Percentiles rank a stretch among this genome's conserved stretches.
Conservation (phyloP, 2,797 vertebrate genomes). For the Enteromius paludinosus region DNA sequence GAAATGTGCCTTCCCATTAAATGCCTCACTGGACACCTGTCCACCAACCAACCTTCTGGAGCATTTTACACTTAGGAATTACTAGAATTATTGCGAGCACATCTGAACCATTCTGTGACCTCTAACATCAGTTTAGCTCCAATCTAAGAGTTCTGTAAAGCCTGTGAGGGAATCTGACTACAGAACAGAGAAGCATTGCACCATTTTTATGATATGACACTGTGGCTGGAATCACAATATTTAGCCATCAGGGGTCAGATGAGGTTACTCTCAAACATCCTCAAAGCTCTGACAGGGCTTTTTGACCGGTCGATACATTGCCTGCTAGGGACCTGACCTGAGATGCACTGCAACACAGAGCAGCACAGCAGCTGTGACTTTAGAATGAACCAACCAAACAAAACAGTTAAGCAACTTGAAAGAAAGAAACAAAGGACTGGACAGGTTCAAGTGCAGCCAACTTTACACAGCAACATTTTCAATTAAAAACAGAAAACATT, state of each 20-base stretch:
- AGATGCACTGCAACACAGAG: conserved; percentile 26
- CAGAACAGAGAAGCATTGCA: neutral
- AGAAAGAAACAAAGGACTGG: neutral
- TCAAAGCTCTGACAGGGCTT: conserved; percentile 22
- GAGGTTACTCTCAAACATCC: conserved; percentile 12
- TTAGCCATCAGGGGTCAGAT: conserved; percentile 23
- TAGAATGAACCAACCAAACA: neutral
- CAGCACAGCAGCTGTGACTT: conserved; percentile 13
- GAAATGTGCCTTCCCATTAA: conserved; percentile 26
- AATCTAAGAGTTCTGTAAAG: neutral
- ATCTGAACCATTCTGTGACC: conserved; percentile 9
- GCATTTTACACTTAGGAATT: conserved; percentile 12
- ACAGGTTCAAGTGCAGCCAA: neutral
- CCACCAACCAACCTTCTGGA: neutral
- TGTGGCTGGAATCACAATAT: conserved; percentile 26
- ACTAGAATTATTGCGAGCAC: neutral
- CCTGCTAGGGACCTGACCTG: conserved; percentile 32
- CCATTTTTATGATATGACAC: conserved; percentile 11
- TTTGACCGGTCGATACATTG: conserved; percentile 24
- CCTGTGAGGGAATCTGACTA: neutral
- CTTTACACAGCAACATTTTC: neutral
- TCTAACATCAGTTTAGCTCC: neutral
- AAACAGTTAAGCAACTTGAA: neutral
- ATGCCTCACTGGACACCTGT: conserved; percentile 30
- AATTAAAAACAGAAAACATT: neutral